Conservation (phyloP, 2,888 invertebrate species). For the Microchrysa polita region DNA sequence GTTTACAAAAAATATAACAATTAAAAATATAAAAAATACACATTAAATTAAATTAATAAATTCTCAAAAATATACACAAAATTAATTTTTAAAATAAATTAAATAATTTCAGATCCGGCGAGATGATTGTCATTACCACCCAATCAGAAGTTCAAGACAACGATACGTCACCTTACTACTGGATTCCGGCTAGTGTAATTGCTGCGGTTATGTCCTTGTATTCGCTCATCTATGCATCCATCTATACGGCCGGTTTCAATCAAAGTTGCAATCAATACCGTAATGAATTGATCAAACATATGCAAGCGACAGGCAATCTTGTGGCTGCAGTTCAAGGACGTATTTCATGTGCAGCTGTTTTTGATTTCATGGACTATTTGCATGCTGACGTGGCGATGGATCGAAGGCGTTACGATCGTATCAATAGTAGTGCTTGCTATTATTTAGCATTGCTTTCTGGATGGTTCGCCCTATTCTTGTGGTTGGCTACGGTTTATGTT, state of each 20-base stretch:
- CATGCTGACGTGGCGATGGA: constrained; percentile 71
- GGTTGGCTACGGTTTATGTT: constrained; percentile 63
- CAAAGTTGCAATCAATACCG: constrained; percentile 81
- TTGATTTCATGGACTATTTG: constrained; percentile 86
- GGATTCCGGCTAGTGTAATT: constrained; percentile 74
- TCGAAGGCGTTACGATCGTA: constrained; percentile 70
- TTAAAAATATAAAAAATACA: too few relatives aligned
- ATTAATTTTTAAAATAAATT: too few relatives aligned
- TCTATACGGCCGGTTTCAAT: constrained; percentile 77
- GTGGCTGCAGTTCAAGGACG: constrained; percentile 66
- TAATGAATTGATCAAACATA: constrained; percentile 70
- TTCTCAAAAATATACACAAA: too few relatives aligned
- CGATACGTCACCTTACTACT: constrained; percentile 73
- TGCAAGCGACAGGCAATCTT: constrained; percentile 62
- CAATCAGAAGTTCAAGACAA: constrained; percentile 70
- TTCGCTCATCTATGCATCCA: constrained; percentile 73
- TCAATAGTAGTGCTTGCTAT: constrained; percentile 77
- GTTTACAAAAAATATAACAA: too few relatives aligned
- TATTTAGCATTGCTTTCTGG: constrained; percentile 72
- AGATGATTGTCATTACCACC: constrained; percentile 72
- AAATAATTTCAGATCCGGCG: constrained; percentile 73
- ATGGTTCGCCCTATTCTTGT: constrained; percentile 70
- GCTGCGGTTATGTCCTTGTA: constrained; percentile 73
- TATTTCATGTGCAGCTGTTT: constrained; percentile 76
- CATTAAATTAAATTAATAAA: too few relatives aligned